These are phyloP conservation scores for Zaprionus tsacasi DNA, from an alignment of 1,140 invertebrate genomes.

Conservation along the genomic window DNA sequence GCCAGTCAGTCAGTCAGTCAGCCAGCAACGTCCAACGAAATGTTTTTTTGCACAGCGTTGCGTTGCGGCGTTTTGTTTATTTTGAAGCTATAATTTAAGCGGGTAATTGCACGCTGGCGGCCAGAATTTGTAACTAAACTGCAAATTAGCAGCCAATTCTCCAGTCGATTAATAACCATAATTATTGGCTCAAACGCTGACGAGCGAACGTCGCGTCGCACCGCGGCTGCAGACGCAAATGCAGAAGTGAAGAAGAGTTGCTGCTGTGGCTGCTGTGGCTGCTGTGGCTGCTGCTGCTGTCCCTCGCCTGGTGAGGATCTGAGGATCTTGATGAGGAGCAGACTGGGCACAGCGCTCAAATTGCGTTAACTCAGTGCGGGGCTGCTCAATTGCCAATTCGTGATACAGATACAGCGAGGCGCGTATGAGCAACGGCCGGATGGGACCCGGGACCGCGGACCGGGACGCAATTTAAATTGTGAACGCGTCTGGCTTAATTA, in stretches of 20 bases:
- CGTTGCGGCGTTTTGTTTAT: slow-evolving; percentile 84
- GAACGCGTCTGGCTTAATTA: slow-evolving; percentile 78
- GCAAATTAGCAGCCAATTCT: slow-evolving; percentile 85
- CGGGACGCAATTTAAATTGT: slow-evolving; percentile 75
- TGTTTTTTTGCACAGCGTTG: slow-evolving; percentile 55
- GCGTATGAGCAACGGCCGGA: slow-evolving; percentile 24
- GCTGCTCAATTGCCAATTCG: slow-evolving; percentile 75
- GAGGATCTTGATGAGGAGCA: slow-evolving; percentile 56
- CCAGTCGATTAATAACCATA: slow-evolving; percentile 85
- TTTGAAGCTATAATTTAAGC: slow-evolving; percentile 85
- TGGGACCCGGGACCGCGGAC: neutral
- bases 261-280: slow-evolving; percentile 19
- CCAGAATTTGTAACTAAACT: slow-evolving; percentile 85
- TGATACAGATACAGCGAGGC: slow-evolving; percentile 61
- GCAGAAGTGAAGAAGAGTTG: slow-evolving; percentile 11
- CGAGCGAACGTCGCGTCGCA: slow-evolving; percentile 67
- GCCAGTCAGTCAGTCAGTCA: slow-evolving; percentile 8
- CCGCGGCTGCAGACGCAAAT: slow-evolving; percentile 10
- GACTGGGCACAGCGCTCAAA: slow-evolving; percentile 11
- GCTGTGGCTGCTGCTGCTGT: neutral
- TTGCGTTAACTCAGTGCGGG: slow-evolving; percentile 9
- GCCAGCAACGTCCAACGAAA: neutral
- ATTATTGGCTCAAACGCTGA: slow-evolving; percentile 84
- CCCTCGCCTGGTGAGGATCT: slow-evolving; percentile 37
- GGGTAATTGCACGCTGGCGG: slow-evolving; percentile 84